A percentile compares a stretch with the other conserved stretches of the same genome.
phyloP scores from a whole-genome alignment of 2,113 vertebrate species.

The Zosterops lateralis region DNA sequence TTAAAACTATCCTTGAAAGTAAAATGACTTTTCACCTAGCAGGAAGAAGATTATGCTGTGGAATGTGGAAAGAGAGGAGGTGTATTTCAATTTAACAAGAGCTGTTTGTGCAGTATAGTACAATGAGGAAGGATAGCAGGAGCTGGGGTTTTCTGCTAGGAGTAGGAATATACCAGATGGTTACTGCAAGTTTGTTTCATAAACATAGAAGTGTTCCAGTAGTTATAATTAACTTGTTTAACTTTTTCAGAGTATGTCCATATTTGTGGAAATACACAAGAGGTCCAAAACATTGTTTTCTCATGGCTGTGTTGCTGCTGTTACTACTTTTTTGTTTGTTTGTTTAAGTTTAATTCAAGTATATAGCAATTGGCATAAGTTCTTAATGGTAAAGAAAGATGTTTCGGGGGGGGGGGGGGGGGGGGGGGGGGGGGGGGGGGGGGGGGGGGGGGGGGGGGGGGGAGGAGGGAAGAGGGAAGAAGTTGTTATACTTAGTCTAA shows the following conservation, averaged over 20 bases:
- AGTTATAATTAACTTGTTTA: background rate
- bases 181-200: background rate
- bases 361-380: background rate
- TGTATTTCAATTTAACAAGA: background rate
- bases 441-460: no score
- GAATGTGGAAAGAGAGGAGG: background rate
- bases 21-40: background rate
- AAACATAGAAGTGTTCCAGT: background rate
- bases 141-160: background rate
- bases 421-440: no score
- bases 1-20: background rate
- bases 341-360: background rate
- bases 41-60: accelerated
- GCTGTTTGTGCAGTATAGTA: background rate
- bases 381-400: background rate
- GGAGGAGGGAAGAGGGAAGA: no score
- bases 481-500: background rate
- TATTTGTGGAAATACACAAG: background rate
- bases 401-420: background rate
- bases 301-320: background rate
- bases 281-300: background rate
- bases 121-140: background rate
- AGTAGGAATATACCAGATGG: background rate
- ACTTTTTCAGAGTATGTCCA: background rate
- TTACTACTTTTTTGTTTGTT: background rate